Conservation (phyloP, 2,888 invertebrate genomes). For the Drosophila quinaria region DNA sequence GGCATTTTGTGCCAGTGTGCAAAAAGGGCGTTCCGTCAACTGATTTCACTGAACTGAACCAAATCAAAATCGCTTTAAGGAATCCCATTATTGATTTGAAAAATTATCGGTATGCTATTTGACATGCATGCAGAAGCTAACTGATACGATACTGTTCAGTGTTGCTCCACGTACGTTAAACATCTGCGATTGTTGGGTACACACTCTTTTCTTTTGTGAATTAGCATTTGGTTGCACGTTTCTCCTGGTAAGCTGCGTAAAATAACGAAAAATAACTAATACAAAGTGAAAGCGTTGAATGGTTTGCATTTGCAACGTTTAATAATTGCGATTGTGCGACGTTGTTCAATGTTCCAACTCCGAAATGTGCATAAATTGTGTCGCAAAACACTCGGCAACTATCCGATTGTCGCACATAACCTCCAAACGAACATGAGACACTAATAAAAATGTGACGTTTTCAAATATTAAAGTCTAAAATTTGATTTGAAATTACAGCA, state of each 20-base stretch:
- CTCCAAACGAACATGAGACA: constrained; percentile 55
- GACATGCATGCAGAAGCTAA: constrained; percentile 1
- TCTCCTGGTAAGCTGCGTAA: constrained; percentile 77
- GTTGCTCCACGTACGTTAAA: constrained; percentile 9
- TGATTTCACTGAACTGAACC: too few species aligned
- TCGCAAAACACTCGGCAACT: neutral
- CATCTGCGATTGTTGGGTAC: constrained; percentile 14
- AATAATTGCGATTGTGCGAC: neutral
- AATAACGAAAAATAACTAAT: constrained; percentile 48
- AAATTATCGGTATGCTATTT: neutral
- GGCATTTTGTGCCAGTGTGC: too few species aligned
- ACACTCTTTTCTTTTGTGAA: constrained; percentile 82
- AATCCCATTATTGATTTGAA: too few species aligned
- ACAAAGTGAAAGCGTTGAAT: constrained; percentile 27
- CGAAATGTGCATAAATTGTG: neutral
- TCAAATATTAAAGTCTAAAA: neutral
- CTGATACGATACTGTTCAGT: constrained; percentile 17
- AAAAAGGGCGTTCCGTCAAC: too few species aligned
- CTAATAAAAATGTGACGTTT: constrained; percentile 35
- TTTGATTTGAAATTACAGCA: constrained; percentile 37
- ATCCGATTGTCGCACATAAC: constrained; percentile 61
- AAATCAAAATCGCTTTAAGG: too few species aligned
- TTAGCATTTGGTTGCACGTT: constrained; percentile 84
- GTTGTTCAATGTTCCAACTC: neutral
- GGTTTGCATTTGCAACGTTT: neutral